Percentiles rank a stretch among this genome's conserved stretches.
Conservation (phyloP, 2,888 invertebrate genomes). For the Lithosia quadra region DNA sequence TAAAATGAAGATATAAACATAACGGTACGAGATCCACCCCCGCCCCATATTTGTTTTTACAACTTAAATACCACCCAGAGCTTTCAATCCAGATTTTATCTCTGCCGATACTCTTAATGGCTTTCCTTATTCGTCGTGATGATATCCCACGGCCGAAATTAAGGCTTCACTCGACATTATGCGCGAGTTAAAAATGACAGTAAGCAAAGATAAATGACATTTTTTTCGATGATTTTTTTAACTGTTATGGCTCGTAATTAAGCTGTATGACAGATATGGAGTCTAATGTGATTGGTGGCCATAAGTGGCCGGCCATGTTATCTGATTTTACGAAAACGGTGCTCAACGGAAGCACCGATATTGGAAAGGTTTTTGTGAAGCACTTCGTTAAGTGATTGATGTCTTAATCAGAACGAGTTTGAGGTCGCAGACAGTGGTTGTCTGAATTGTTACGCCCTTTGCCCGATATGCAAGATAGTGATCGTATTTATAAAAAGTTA, state of each 20-base stretch:
- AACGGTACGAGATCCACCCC: constrained; percentile 39
- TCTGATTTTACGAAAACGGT: constrained; percentile 62
- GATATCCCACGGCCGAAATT: constrained; percentile 50
- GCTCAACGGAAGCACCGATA: constrained; percentile 49
- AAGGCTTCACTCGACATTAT: constrained; percentile 54
- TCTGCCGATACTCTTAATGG: constrained; percentile 69
- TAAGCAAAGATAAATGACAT: constrained; percentile 41
- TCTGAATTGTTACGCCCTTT: constrained; percentile 25
- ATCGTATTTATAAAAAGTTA: neutral
- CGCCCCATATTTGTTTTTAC: constrained; percentile 67
- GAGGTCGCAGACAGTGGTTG: constrained; percentile 27
- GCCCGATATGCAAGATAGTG: constrained; percentile 21
- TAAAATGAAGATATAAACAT: constrained; percentile 48
- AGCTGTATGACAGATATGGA: constrained; percentile 59
- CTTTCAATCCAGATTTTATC: constrained; percentile 69
- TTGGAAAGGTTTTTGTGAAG: constrained; percentile 33
- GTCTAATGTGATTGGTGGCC: constrained; percentile 70
- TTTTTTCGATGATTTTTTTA: constrained; percentile 66
- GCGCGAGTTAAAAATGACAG: constrained; percentile 53
- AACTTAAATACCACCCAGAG: constrained; percentile 59
- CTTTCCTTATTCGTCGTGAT: constrained; percentile 65
- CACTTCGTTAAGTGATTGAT: constrained; percentile 51
- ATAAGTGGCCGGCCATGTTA: constrained; percentile 41
- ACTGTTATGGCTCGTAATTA: constrained; percentile 67
- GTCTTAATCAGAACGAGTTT: constrained; percentile 55